Base-by-base conservation (phyloP, 2,888 invertebrate species). In the Strigamia maritima region DNA sequence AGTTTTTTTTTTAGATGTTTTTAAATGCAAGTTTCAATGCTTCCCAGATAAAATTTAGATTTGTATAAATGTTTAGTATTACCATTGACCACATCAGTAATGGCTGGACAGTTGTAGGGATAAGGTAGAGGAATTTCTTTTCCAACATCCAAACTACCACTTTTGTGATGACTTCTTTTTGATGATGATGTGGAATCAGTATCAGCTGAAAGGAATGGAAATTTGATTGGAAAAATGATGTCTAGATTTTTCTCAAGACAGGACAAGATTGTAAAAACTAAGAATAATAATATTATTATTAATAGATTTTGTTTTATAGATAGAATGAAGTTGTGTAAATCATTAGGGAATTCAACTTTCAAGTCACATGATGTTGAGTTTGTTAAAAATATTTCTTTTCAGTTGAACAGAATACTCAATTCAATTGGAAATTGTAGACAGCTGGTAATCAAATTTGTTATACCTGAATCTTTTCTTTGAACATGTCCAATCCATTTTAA, bases 381-480 rank as follows among this genome's bases (percentile, higher is more conserved):
- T n/a, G n/a, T n/a, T n/a, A n/a, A n/a, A n/a, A n/a, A n/a, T n/a
- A n/a, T n/a, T n/a, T n/a, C n/a, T n/a, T n/a, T n/a, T n/a, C n/a
- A n/a, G n/a, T n/a, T n/a, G n/a, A n/a, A n/a, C n/a, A n/a, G n/a
- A n/a, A n/a, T n/a, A n/a, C n/a, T n/a, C n/a, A n/a, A n/a, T n/a
- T n/a, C n/a, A n/a, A n/a, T n/a, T n/a, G n/a, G n/a, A n/a, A n/a
- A n/a, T n/a, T n/a, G n/a, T n/a, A n/a, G n/a, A n/a, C n/a, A n/a
- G n/a, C n/a, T n/a, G n/a, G n/a, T n/a, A n/a, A n/a, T n/a, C n/a
- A n/a, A n/a, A 16, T 14, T 49, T 4, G 6, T 49, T 19, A 19
- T 74, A 74, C 74, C 77, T 24, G 78, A 78, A 28, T 78, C 78
- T 31, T 78, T 78, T 22, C 78, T 6, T 1, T 60, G 60, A 40